These are phyloP conservation scores for Esox lucius DNA, from an alignment of 2,797 vertebrate species.

Conservation along the genomic window DNA sequence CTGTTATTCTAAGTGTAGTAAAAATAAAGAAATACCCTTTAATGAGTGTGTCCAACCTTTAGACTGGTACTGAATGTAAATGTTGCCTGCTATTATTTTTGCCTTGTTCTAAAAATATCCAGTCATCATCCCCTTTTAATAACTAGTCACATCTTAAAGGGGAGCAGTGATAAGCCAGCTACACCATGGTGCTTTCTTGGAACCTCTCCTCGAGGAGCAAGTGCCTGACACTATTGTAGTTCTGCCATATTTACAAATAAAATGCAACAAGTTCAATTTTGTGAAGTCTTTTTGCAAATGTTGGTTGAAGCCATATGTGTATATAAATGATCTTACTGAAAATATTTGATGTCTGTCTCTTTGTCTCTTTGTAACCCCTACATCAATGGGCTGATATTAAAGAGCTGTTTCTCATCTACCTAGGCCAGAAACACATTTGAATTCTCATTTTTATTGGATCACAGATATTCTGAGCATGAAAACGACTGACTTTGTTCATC, in stretches of 20 bases:
- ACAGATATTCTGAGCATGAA: too few species aligned
- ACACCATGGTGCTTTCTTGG: slow-evolving; percentile 29
- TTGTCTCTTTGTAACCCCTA: not conserved
- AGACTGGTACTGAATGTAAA: not conserved
- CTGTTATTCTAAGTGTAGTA: too few species aligned
- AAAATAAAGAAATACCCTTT: too few species aligned
- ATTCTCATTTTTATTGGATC: too few species aligned
- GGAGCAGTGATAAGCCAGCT: slow-evolving; percentile 9
- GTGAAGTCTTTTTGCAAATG: slow-evolving; percentile 27
- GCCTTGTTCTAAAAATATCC: slow-evolving; percentile 13
- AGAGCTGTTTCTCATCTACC: not conserved
- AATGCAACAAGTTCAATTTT: slow-evolving; percentile 23
- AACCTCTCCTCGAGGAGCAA: slow-evolving; percentile 28
- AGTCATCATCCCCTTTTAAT: not conserved
- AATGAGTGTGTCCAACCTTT: too few species aligned
- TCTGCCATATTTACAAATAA: slow-evolving; percentile 10
- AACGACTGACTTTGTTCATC: too few species aligned
- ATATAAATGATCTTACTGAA: slow-evolving; percentile 45
- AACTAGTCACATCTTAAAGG: not conserved
- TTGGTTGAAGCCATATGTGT: slow-evolving; percentile 53
- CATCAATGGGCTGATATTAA: not conserved
- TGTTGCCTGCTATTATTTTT: slow-evolving; percentile 12
- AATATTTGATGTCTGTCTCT: slow-evolving; percentile 15
- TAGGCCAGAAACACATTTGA: too few species aligned
- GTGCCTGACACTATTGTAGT: slow-evolving; percentile 46